phyloP scores from a whole-genome alignment of 2,113 vertebrate genomes.

The Colistium nudipinnis region DNA sequence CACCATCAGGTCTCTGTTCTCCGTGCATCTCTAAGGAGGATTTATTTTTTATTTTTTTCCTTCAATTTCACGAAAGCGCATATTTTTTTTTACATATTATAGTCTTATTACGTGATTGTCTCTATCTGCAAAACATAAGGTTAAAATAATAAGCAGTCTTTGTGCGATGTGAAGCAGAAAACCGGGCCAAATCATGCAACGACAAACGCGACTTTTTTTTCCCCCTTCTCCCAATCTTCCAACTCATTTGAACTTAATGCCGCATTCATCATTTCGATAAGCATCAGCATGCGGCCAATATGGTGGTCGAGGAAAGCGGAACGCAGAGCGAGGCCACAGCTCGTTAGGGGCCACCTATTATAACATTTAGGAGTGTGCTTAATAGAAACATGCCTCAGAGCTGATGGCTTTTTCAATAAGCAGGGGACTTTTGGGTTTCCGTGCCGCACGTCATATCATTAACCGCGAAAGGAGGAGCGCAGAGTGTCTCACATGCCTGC shows the following conservation, averaged over 20 bases:
- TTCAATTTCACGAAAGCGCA: slow-evolving; percentile 47
- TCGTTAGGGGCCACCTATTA: slow-evolving; percentile 79
- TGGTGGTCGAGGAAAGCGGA: slow-evolving; percentile 53
- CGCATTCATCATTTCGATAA: slow-evolving; percentile 80
- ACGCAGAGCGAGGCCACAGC: slow-evolving; percentile 54
- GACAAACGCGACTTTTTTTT: slow-evolving; percentile 61
- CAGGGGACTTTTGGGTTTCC: slow-evolving; percentile 66
- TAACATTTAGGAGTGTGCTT: slow-evolving; percentile 70
- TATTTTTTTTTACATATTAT: slow-evolving; percentile 60
- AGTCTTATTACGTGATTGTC: slow-evolving; percentile 60
- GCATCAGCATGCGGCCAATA: slow-evolving; percentile 69
- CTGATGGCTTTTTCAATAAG: slow-evolving; percentile 71
- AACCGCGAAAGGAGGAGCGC: slow-evolving; percentile 61
- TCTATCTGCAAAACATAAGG: slow-evolving; percentile 68
- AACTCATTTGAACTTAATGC: slow-evolving; percentile 81
- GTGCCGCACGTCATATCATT: slow-evolving; percentile 75
- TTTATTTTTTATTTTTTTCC: no score
- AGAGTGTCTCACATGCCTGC: slow-evolving; percentile 71
- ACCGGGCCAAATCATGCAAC: slow-evolving; percentile 69
- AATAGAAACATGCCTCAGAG: slow-evolving; percentile 78
- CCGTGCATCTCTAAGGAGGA: slow-evolving; percentile 21
- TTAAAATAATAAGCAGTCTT: slow-evolving; percentile 76
- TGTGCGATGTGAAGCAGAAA: slow-evolving; percentile 78
- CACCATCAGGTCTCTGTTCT: slow-evolving; percentile 34
- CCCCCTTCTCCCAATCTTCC: slow-evolving; percentile 71